Base-by-base conservation (phyloP, 64 coral and sea anemone genomes). In the Pocillopora verrucosa region DNA sequence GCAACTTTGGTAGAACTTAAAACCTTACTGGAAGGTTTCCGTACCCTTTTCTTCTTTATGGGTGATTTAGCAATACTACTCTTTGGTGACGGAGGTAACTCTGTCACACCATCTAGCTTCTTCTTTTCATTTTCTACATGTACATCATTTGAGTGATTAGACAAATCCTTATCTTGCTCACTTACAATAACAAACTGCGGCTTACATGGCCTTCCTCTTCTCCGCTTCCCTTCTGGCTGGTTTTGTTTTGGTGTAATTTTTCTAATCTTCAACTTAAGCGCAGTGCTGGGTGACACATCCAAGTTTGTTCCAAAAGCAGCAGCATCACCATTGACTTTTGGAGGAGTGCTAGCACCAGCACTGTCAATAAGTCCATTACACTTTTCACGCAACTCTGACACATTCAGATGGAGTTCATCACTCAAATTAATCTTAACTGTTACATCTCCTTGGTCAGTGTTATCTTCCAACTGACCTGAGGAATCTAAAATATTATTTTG, bases 231-330 rank as follows among this genome's bases (percentile, higher is more conserved):
- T 80, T 87, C 80, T 11, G 56, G 26, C 16, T 87, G 79, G 30
- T 76, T 88, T 63, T 87, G 78, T 20, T 87, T 68, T 34, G 83
- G 90, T 77, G 87, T 93, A 19, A 97, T 88, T 78, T 97, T 97
- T 36, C 92, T 87, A 76, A 97, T 97, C 68, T 97, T 97, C 38
- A 97, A 65, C 85, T 93, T 93, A 12, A 97, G 64, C 12, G 92
- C 95, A 73, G 91, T 83, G 74, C 76, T 87, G 1, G 95, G 95
- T 56, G 95, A 97, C 13, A 97, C 83, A 7, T 91, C 92, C 59
- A 92, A 63, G 81, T 87, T 94, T 41, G 89, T 61, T 20, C 81
- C 87, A 80, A 84, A 97, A 20, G 67, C 15, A 73, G 83, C 60
- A 88, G 74, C 17, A 20, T 91, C 89, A 64, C 95, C 95, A 88